Base-by-base conservation (phyloP, 2,888 invertebrate genomes). In the Gymnoscelis rufifasciata region DNA sequence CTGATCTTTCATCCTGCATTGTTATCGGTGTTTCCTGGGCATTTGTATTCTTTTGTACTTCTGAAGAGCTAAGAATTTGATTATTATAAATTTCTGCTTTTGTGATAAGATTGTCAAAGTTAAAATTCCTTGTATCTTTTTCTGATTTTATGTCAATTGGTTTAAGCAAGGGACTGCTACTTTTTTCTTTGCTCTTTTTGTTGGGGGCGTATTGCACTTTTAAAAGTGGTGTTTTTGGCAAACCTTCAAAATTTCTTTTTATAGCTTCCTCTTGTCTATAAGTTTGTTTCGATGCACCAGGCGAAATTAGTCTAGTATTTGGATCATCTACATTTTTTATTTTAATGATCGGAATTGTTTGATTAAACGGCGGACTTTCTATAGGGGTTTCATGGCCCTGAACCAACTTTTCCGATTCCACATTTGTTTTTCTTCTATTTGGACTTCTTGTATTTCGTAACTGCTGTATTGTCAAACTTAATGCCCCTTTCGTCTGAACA, bases 31-130 rank as follows among this genome's bases (percentile, higher is more conserved):
- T 65, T 48, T 83, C 86, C 63, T 76, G 74, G 47, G 66, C 68
- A 53, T 76, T 82, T 6, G 66, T 75, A 62, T 79, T 84, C 53
- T 79, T 83, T 63, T 82, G 82, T 13, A 80, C 77, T 47, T 88
- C 88, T 2, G 81, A 68, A 15, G 83, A 79, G 68, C 76, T 83
- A 44, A 74, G 77, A 43, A 88, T 80, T 66, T 83, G 82, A 59
- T 78, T 82, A 54, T 82, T 88, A 49, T 77, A 83, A 58, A 89
- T 89, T 79, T 89, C 89, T 31, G 81, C 77, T 68, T 89, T 89
- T 1, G 89, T 88, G 62, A 89, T 89, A 29, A 89, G 61, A 60
- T 80, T 88, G 66, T 89, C 89, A 63, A 88, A 89, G 74, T 89
- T 89, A 51, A 80, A 89, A 54, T 80, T 80, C 43, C 79, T 71